Evolutionary conservation across 2,113 vertebrate species (phyloP), one percentile per base, ranked within the genome.

Genomic region (Ivindomyrus marchei): DNA sequence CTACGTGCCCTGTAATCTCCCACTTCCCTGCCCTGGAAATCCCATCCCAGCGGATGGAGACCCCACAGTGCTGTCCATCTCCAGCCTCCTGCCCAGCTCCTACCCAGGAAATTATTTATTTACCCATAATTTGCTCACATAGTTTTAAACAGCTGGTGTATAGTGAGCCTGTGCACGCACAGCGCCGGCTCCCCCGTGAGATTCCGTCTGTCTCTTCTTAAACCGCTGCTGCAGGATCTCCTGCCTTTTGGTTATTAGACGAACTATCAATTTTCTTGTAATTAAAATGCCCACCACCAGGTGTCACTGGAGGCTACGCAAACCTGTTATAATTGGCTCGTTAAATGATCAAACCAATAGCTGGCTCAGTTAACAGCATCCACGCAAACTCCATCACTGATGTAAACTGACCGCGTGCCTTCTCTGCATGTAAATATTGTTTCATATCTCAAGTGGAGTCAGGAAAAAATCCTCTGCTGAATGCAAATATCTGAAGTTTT

Each of bases 241-340:
- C 24, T 62, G 46, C 83, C 24, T 31, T 74, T 74, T 15, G 31
- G 9, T 2, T 31, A 45, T 24, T 84, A 3, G 21, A 5, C 47
- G 5, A 27, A 6, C 45, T 5, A 49, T 45, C 11, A 39, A 50
- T 89, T 50, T 39, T 80, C 27, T 2, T 77, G 88, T 70, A 11
- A 77, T 89, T 74, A 89, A 49, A 50, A 77, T 21, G 3, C 45
- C 36, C 47, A 50, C 88, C 88, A 77, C 88, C 45, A 52, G 88
- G 66, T 89, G 88, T 46, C 66, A 31, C 88, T 89, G 46, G 24
- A 89, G 62, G 88, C 66, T 89, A 77, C 47, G n/a, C 24, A 49
- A 50, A 49, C 24, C n/a, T 13, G n/a, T 15, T 86, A 36, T 86
- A 47, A 86, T 86, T 86, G 84, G 10, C n/a, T 50, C 4, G 24